Evolutionary conservation across 2,113 vertebrate genomes (phyloP), one percentile per base, ranked within the genome.

Genomic region (Hippocampus zosterae): DNA sequence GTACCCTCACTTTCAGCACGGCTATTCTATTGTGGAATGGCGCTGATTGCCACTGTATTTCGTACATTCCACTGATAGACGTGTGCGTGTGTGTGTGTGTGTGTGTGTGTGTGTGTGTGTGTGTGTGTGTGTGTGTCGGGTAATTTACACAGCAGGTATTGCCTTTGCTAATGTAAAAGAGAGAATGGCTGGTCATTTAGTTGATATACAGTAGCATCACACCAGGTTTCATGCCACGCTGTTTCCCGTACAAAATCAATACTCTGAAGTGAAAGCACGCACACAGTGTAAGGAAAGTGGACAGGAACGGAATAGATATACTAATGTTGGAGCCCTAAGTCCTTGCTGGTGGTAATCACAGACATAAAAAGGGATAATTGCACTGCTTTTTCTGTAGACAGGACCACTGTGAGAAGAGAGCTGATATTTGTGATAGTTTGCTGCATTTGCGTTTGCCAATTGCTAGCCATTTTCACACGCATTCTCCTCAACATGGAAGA

Each of bases 281-380:
- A 61, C 69, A 61, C 10, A 62, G 69, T 76, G 77, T 8, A 52
- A 68, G 73, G 65, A 73, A 69, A 73, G 61, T 74, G 69, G 71
- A 71, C 67, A 71, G 76, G 73, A 74, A 76, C 70, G n/a, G 61
- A 79, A 85, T 67, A 77, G 81, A 85, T 76, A 77, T 40, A 70
- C 77, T 78, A 75, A 87, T 83, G 83, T 79, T 9, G 44, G 71
- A 73, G 69, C 73, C 72, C 68, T 62, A 48, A 73, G 69, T 75
- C 69, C 59, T 75, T 55, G 81, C 48, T 63, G 52, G 68, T 65
- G 68, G 80, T 87, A 86, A 88, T 88, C 79, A 85, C 63, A 75
- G 71, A 70, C 69, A 13, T 87, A 86, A 89, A 88, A 79, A 80
- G 73, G 40, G 3, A 86, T 87, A 83, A 87, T 88, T 84, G 83